Evolutionary conservation across 2,113 vertebrate species (phyloP), one percentile per base, ranked within the genome.

Genomic region (Esox niger): DNA sequence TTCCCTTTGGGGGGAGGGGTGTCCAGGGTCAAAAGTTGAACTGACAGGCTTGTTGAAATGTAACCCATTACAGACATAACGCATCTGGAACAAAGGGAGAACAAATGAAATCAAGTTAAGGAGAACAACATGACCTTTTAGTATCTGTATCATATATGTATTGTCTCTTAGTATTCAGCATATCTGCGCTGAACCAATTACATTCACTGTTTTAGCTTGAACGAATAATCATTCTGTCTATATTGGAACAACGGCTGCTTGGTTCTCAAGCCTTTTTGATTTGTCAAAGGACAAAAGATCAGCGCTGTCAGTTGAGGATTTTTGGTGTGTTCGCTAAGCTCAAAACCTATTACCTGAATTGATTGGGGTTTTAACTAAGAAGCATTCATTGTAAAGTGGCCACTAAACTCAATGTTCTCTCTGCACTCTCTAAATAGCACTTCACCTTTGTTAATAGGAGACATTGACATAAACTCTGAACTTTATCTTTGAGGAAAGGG

Each of bases 381-480:
- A 47, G 20, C 55, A 54, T 43, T 74, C 13, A 0, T 64, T 38
- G 70, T 65, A 26, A 78, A 66, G 66, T 73, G 47, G 4, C 15
- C 47, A 8, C 20, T 21, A 13, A 2, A 43, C 5, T 75, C 31
- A 69, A 26, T 27, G 23, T 66, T 21, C 32, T 31, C 58, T 52
- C 47, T 54, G 23, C 63, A 69, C 64, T 15, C 47, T 57, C 68
- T 56, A 68, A 57, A 75, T 59, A 31, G 49, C 61, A 23, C n/a
- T 43, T 43, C 35, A 10, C 9, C 66, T 66, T 66, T 13, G 15
- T 38, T 57, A 58, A 66, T 10, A 9, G 33, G 21, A 43, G 35
- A 15, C 35, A 15, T 43, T 38, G 35, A 4, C 9, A 2, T 2
- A 17, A 5, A 52, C n/a, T 21, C 35, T 21, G 1, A 52, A 52